Conservation (phyloP, 2,888 invertebrate species). For the Cephus spinipes region DNA sequence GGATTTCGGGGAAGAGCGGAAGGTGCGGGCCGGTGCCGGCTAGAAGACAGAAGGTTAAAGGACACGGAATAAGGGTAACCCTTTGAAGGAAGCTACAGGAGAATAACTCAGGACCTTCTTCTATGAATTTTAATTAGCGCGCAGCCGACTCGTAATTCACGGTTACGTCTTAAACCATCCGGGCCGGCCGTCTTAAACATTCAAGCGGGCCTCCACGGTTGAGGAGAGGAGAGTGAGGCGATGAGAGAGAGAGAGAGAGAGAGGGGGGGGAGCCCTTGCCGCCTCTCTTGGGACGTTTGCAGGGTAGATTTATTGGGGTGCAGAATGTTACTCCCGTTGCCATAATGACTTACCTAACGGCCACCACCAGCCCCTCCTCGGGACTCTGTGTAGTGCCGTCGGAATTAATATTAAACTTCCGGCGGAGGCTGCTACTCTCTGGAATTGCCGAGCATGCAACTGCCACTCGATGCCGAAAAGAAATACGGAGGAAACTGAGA, state of each 20-base stretch:
- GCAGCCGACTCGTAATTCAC: slow-evolving; percentile 13
- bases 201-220: not conserved
- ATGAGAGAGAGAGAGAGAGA: not conserved
- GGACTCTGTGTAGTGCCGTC: too few relatives aligned
- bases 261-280: too few relatives aligned
- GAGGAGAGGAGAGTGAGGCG: not conserved
- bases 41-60: too few relatives aligned
- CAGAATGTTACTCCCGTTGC: slow-evolving; percentile 24
- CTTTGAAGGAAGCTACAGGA: not conserved
- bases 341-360: slow-evolving; percentile 27
- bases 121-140: slow-evolving; percentile 23
- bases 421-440: slow-evolving; percentile 11
- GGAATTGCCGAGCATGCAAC: slow-evolving; percentile 2
- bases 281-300: too few relatives aligned
- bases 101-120: slow-evolving; percentile 14
- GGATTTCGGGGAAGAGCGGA: too few relatives aligned
- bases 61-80: too few relatives aligned
- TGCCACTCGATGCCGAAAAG: too few relatives aligned
- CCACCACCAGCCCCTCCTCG: not conserved
- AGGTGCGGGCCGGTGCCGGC: too few relatives aligned
- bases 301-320: slow-evolving; percentile 23
- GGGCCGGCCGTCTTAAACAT: slow-evolving; percentile 10
- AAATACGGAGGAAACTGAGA: not conserved
- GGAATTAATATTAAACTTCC: slow-evolving; percentile 29
- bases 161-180: slow-evolving; percentile 23